Percentiles rank a stretch among this genome's conserved stretches.
phyloP scores from a whole-genome alignment of 2,797 vertebrate genomes.

The Phataginus tricuspis region DNA sequence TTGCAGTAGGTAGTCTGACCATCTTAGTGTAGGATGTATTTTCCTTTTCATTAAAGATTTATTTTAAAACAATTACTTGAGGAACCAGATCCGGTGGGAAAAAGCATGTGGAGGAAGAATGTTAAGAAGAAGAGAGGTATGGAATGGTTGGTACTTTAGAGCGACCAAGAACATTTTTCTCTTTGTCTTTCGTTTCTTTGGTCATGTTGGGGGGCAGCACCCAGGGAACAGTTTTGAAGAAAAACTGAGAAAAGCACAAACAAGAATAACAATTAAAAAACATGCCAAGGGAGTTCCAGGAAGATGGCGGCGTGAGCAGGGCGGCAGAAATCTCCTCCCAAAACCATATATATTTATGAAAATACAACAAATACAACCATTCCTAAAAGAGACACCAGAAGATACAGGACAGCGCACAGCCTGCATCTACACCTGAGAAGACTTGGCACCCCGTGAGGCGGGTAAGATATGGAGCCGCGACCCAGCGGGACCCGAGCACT shows the following conservation, averaged over 20 bases:
- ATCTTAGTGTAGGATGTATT: neutral
- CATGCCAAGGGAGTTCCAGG: neutral
- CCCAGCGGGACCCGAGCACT: too few species aligned
- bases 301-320: too few species aligned
- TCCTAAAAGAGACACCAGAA: too few species aligned
- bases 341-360: too few species aligned
- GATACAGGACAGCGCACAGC: too few species aligned
- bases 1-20: neutral
- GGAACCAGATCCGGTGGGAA: neutral
- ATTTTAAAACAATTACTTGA: constrained; percentile 22
- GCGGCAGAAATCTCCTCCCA: too few species aligned
- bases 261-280: constrained; percentile 24
- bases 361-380: too few species aligned
- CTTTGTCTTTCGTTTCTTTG: neutral
- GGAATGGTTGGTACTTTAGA: neutral
- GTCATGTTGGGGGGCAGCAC: neutral
- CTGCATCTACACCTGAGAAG: too few species aligned
- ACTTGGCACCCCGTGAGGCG: too few species aligned
- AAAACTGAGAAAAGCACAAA: constrained; percentile 27
- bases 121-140: neutral
- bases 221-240: constrained; percentile 32
- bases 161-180: neutral
- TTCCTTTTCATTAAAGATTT: neutral
- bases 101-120: neutral
- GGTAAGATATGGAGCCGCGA: too few species aligned